Base-by-base conservation (phyloP, 2,888 invertebrate species). In the Unio delphinus region DNA sequence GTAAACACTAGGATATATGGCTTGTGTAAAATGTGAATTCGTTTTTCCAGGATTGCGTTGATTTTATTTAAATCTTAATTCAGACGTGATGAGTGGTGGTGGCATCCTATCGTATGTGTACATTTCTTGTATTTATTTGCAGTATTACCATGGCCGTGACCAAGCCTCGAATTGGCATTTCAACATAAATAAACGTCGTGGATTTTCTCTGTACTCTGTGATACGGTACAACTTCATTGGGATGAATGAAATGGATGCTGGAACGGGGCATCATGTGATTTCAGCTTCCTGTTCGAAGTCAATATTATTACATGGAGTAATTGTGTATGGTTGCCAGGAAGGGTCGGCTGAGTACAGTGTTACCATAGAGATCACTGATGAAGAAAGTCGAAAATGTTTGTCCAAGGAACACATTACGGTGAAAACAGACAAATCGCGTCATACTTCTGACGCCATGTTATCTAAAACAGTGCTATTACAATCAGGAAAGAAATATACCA, bases 141-240 rank as follows among this genome's bases (percentile, higher is more conserved):
- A 45, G 45, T 45, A 45, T 45, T 70, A 58, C 63, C 69, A 73
- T 55, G 73, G 73, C 15, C 23, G 70, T 63, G 69, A 68, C 7
- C 73, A 67, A 57, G 69, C 69, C 0, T 65, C 70, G 3, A 73
- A 70, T 59, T 73, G 73, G 73, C 67, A 73, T 57, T 73, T 73
- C 54, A 67, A 65, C 61, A 56, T 59, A 1, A 62, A 56, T 45
- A 70, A 68, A 55, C 56, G 73, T 15, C 30, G 73, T 4, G 73
- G 73, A 0, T 73, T 65, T 60, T 67, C 70, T 26, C 23, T 73
- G 20, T 64, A 62, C 61, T 65, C 65, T 64, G 69, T 73, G 7
- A 54, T 73, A 17, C 67, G 73, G 34, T 73, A 73, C 69, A 69
- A 61, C 55, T 62, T 73, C 23, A 73, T 73, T 58, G 62, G 64